Evolutionary conservation across 2,113 vertebrate genomes (phyloP), one percentile per base, ranked within the genome.

Genomic region (Piprites chloris): DNA sequence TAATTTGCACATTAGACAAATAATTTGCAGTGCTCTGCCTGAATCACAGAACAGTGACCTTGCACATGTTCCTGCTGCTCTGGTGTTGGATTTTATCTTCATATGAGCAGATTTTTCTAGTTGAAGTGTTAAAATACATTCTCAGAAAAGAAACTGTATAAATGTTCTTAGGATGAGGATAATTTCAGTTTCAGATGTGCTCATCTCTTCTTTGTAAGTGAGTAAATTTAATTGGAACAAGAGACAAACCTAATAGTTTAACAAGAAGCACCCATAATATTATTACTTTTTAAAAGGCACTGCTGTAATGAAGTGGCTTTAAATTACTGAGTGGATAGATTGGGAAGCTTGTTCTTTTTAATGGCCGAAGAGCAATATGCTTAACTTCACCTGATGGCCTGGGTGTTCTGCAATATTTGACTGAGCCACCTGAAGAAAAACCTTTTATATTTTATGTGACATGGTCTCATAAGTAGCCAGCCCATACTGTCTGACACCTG

Each of bases 201-300:
- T 88, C n/a, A 3, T 93, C 33, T 93, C 56, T 76, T 82, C 63
- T 52, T 86, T 50, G 4, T 71, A 71, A 95, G 63, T 75, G 83
- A 93, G 77, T 94, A 77, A 77, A 84, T 92, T 91, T 96, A 96
- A 94, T 95, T 95, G 72, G 52, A 58, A 90, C 83, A 88, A 59
- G 55, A 80, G 90, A 84, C 56, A 92, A 94, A 92, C 56, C 41
- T 93, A 92, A 81, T 81, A 89, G 88, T 83, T 95, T 81, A 90
- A 91, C 67, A 80, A 72, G 87, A 88, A 95, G 76, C 88, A 75
- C 83, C 94, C 93, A 89, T 94, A 92, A 95, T 90, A 90, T 88
- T 96, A 95, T 91, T 96, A 89, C 82, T 90, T 96, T 88, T 80
- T 74, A 86, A 90, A 94, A 93, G 61, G 72, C 73, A 72, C 11